A percentile compares a stretch with the other conserved stretches of the same genome.
These are phyloP conservation scores for Speoplatyrhinus poulsoni DNA, from an alignment of 2,113 vertebrate genomes.

Conservation along the genomic window DNA sequence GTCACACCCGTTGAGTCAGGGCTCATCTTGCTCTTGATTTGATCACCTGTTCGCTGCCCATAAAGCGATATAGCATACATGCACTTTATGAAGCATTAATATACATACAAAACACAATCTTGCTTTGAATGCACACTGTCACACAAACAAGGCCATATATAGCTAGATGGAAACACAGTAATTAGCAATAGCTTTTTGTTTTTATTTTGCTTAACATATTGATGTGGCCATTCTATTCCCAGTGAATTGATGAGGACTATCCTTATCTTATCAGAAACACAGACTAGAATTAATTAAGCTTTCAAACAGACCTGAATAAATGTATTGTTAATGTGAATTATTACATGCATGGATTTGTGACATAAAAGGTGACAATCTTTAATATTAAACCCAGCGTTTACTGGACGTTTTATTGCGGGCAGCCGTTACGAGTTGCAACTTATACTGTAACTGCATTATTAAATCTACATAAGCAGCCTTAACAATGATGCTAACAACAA, in stretches of 20 bases:
- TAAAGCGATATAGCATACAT: constrained; percentile 42
- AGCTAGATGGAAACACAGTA: constrained; percentile 4
- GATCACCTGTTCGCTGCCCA: constrained; percentile 49
- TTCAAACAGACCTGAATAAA: constrained; percentile 9
- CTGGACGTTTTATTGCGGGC: neutral
- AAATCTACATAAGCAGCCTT: constrained; percentile 26
- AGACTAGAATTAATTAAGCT: constrained; percentile 24
- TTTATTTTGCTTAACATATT: constrained; percentile 20
- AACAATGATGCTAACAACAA: constrained; percentile 4
- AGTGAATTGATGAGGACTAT: constrained; percentile 26
- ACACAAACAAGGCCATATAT: neutral
- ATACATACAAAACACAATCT: neutral
- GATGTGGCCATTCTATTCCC: constrained; percentile 21
- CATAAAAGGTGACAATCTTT: constrained; percentile 3
- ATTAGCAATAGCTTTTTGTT: constrained; percentile 7
- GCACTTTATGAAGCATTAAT: neutral
- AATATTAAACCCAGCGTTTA: neutral
- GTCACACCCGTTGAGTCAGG: constrained; percentile 11
- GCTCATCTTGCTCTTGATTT: constrained; percentile 28
- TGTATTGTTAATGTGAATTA: neutral
- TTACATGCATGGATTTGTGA: constrained; percentile 19
- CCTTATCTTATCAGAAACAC: constrained; percentile 35
- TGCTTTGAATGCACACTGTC: neutral
- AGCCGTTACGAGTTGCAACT: neutral
- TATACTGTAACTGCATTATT: constrained; percentile 3